Percentiles rank a stretch among this genome's conserved stretches.
These are phyloP conservation scores for Tipula confusa DNA, from an alignment of 2,888 invertebrate species.

Conservation along the genomic window DNA sequence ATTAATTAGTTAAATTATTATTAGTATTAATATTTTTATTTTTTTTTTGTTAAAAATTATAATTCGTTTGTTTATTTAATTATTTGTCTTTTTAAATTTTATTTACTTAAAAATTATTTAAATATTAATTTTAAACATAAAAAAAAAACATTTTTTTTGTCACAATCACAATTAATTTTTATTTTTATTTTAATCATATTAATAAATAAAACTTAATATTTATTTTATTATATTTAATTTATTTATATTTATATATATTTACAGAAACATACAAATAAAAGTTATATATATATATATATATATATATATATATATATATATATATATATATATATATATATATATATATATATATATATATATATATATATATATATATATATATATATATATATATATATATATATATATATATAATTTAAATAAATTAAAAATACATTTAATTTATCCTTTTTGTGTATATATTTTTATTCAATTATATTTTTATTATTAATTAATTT, in stretches of 20 bases:
- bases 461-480: not conserved
- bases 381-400: not conserved
- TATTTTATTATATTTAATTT: not conserved
- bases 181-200: not conserved
- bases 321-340: not conserved
- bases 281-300: not conserved
- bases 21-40: not conserved
- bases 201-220: slow-evolving; percentile 15
- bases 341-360: not conserved
- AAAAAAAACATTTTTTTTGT: slow-evolving; percentile 26
- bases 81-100: slow-evolving; percentile 8
- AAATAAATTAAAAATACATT: not conserved
- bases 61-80: slow-evolving; percentile 20
- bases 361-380: not conserved
- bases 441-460: not conserved
- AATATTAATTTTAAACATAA: not conserved
- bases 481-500: not conserved
- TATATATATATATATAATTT: not conserved
- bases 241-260: not conserved
- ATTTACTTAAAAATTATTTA: slow-evolving; percentile 26
- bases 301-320: not conserved
- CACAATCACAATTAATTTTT: not conserved
- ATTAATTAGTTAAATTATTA: not conserved
- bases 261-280: not conserved
- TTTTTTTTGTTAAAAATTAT: not conserved